Evolutionary conservation across 2,797 vertebrate species (phyloP), one percentile per base, ranked within the genome.

Genomic region (Percopsis omiscomaycus): DNA sequence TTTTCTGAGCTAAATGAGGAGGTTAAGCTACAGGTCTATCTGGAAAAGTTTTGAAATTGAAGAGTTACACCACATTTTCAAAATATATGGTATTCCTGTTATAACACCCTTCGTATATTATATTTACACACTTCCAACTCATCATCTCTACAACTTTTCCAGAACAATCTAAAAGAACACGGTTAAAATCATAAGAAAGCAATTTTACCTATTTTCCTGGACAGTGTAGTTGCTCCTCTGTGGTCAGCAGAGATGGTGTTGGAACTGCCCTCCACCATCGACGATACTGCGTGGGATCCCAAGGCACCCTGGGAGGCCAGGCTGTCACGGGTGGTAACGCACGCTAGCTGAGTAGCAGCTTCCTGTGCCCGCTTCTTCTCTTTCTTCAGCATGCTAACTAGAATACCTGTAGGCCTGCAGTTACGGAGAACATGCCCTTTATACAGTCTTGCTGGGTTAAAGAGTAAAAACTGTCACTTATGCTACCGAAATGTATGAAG

Each of bases 321-420:
- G 10, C 48, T 53, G 61, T 86, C 44, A 71, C 54, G 63, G 3
- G 1, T 57, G 56, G 74, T 50, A 54, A 73, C 13, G 49, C 60
- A 59, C 14, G 73, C 66, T 14, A 92, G 69, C 30, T 87, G 88
- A n/a, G 80, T 77, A 15, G 86, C 64, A 55, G 80, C 78, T 67
- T 94, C 93, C 64, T 84, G 91, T 4, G 82, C 68, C 80, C 86
- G 93, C 79, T 86, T 94, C 85, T 94, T 97, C 81, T 96, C 95
- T 61, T 91, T 96, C 88, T 96, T 97, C 71, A 98, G 76, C 92
- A 96, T 95, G 80, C 86, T 93, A 50, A 97, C 90, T 2, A 98
- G 80, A 77, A 97, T 92, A 89, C 94, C 95, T 97, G 84, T 58
- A 64, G 28, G 57, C 2, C 63, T n/a, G 14, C 3, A 48, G 79